These are phyloP conservation scores for Frankliniella intonsa DNA, from an alignment of 2,888 invertebrate species.

Conservation along the genomic window DNA sequence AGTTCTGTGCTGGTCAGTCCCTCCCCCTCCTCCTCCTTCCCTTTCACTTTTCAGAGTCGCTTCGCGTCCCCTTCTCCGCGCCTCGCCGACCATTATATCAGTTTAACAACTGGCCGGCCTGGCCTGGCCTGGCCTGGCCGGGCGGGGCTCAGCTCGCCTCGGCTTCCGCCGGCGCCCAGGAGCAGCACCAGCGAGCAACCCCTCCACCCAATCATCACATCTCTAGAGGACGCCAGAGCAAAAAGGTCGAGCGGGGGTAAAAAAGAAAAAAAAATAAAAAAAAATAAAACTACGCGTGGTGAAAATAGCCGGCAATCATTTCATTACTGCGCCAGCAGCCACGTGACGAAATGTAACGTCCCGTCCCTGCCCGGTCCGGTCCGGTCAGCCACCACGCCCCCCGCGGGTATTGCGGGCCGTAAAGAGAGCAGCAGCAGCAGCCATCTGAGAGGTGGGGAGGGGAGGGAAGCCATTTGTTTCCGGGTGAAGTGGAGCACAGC, in stretches of 20 bases:
- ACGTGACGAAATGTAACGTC: too few relatives aligned
- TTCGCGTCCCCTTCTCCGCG: too few relatives aligned
- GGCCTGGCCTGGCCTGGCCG: background rate
- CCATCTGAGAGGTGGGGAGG: background rate
- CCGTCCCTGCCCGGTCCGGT: too few relatives aligned
- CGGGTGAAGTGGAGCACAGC: background rate
- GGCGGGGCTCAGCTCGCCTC: background rate
- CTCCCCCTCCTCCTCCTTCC: background rate
- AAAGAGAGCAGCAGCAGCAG: background rate
- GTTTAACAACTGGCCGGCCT: background rate
- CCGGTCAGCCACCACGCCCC: too few relatives aligned
- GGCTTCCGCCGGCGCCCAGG: background rate
- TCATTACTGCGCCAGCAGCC: too few relatives aligned
- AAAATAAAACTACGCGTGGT: too few relatives aligned
- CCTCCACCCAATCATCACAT: background rate
- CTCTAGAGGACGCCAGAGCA: too few relatives aligned
- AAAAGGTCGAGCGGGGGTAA: too few relatives aligned
- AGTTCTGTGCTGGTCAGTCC: too few relatives aligned
- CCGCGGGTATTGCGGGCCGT: too few relatives aligned
- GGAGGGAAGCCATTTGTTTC: constrained; percentile 11
- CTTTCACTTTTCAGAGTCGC: background rate
- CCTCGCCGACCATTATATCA: background rate
- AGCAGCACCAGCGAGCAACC: background rate
- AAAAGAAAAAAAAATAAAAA: too few relatives aligned
- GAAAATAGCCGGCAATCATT: too few relatives aligned